Conservation (phyloP, 2,888 invertebrate species). For the Cremastobaeus sp. region DNA sequence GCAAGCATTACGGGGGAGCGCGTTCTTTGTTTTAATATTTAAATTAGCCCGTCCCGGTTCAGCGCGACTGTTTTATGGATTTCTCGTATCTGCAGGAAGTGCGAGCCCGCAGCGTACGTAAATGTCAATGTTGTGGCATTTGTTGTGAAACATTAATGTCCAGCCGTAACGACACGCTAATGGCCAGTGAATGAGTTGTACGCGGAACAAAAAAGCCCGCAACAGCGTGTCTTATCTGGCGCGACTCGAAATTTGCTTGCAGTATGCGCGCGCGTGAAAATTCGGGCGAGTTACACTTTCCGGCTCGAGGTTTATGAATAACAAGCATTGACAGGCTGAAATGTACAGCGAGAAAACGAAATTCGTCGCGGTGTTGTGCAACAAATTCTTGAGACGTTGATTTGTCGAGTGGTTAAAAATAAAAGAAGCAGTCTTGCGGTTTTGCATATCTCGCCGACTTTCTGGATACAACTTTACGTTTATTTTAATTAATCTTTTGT, state of each 20-base stretch:
- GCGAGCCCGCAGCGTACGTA: conserved; percentile 7
- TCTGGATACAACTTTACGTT: too few relatives aligned
- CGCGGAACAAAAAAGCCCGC: not conserved
- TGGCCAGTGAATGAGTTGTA: conserved; percentile 6
- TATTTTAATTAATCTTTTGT: too few relatives aligned
- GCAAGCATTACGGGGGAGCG: conserved; percentile 2
- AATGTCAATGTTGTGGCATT: conserved; percentile 22
- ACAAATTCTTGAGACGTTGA: not conserved
- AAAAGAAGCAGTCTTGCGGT: not conserved
- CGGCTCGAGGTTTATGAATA: not conserved
- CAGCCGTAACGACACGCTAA: not conserved
- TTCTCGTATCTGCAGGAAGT: not conserved
- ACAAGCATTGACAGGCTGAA: conserved; percentile 2
- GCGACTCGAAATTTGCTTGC: conserved; percentile 12
- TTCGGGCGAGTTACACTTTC: conserved; percentile 9
- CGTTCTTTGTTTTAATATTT: conserved; percentile 21
- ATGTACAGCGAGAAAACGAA: not conserved
- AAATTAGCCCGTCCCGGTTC: conserved; percentile 19
- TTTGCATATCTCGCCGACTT: not conserved
- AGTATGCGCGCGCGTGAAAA: not conserved
- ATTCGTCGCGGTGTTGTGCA: not conserved
- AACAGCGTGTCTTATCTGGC: not conserved
- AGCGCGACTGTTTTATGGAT: conserved; percentile 6
- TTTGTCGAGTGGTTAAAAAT: not conserved
- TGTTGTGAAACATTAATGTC: conserved; percentile 18